Conservation (phyloP, 2,888 invertebrate genomes). For the Leptura quadrifasciata region DNA sequence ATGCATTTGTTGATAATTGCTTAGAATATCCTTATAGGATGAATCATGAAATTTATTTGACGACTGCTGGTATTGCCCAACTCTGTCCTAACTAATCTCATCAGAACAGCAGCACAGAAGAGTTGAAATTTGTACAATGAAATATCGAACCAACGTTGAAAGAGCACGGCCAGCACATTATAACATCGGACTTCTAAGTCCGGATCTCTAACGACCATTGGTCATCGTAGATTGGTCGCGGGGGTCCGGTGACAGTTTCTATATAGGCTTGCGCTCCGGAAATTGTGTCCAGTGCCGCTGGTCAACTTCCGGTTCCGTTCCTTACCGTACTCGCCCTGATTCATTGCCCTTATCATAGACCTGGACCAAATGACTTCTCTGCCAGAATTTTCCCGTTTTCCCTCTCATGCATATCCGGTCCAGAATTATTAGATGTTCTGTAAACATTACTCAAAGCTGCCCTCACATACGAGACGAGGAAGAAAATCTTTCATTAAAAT, state of each 20-base stretch:
- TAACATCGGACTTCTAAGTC: constrained; percentile 59
- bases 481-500: constrained; percentile 16
- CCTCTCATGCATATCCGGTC: constrained; percentile 48
- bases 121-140: constrained; percentile 44
- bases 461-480: constrained; percentile 17
- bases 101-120: constrained; percentile 23
- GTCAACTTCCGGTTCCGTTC: constrained; percentile 72
- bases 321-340: constrained; percentile 64
- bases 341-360: constrained; percentile 67
- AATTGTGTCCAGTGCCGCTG: constrained; percentile 73
- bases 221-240: constrained; percentile 73
- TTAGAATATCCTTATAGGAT: background rate
- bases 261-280: constrained; percentile 71
- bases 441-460: constrained; percentile 34
- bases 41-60: background rate
- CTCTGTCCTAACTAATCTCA: constrained; percentile 21
- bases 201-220: constrained; percentile 72
- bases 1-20: background rate
- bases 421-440: constrained; percentile 43
- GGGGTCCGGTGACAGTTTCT: constrained; percentile 69
- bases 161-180: constrained; percentile 42
- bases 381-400: constrained; percentile 42
- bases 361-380: constrained; percentile 63
- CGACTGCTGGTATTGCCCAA: background rate
- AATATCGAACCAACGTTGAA: constrained; percentile 41